These are phyloP conservation scores for Neoitamus cyanurus DNA, from an alignment of 2,888 invertebrate genomes.

Conservation along the genomic window DNA sequence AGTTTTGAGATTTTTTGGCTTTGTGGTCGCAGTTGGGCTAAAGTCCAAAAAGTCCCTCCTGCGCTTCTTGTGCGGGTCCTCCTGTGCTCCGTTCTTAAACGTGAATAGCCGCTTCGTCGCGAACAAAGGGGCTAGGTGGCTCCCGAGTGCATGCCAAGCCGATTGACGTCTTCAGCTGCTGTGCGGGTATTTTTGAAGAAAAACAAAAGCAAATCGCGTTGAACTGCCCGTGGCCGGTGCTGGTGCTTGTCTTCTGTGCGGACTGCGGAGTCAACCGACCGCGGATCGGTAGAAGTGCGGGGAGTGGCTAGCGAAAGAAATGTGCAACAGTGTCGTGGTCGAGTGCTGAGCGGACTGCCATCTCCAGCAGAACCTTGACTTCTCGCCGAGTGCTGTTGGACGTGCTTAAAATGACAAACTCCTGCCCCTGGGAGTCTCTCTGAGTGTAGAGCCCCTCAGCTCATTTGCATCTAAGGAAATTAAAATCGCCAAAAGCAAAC, in stretches of 20 bases:
- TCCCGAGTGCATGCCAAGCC: neutral
- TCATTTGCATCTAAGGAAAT: conserved; percentile 29
- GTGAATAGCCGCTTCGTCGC: neutral
- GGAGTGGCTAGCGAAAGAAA: neutral
- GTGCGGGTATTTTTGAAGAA: conserved; percentile 3
- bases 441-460: neutral
- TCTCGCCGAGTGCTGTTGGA: neutral
- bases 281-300: neutral
- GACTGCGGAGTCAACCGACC: neutral
- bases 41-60: conserved; percentile 10
- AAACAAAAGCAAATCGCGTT: neutral
- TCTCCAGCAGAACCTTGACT: conserved; percentile 4
- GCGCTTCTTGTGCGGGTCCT: neutral
- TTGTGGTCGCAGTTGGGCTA: neutral
- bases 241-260: neutral
- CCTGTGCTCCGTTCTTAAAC: neutral
- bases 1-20: neutral
- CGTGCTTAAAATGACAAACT: conserved; percentile 22
- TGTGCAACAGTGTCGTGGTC: neutral
- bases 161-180: conserved; percentile 24
- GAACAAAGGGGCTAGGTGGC: conserved; percentile 10
- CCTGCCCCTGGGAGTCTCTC: neutral
- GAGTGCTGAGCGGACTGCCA: neutral
- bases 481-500: neutral
- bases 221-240: neutral